These are phyloP conservation scores for Teinopalpus imperialis DNA, from an alignment of 2,888 invertebrate genomes.

Conservation along the genomic window DNA sequence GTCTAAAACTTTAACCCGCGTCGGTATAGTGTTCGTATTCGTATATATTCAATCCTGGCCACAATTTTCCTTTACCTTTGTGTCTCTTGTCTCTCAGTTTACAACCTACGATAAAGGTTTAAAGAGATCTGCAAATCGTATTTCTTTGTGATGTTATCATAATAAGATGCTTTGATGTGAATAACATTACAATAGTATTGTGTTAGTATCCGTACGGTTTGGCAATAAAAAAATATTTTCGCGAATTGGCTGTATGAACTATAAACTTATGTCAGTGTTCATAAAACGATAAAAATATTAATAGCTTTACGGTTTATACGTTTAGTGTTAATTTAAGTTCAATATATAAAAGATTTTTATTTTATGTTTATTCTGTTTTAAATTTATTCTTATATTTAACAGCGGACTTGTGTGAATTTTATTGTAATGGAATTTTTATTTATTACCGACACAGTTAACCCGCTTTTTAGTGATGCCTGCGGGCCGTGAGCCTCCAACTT, in stretches of 20 bases:
- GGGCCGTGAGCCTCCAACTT: too few species aligned
- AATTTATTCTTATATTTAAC: too few species aligned
- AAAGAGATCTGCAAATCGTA: constrained; percentile 13
- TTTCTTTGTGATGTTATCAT: constrained; percentile 17
- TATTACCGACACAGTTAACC: too few species aligned
- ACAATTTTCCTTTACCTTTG: constrained; percentile 22
- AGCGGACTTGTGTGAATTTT: too few species aligned
- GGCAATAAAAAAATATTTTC: background rate
- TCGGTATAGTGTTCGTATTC: constrained; percentile 4
- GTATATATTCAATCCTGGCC: background rate
- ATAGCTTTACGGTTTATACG: background rate
- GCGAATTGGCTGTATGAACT: background rate
- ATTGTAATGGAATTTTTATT: too few species aligned
- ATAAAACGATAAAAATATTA: background rate
- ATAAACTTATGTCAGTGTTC: background rate
- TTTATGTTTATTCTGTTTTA: too few species aligned
- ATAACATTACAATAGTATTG: too few species aligned
- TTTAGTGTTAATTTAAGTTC: background rate
- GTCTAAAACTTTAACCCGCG: background rate
- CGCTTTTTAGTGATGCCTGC: too few species aligned
- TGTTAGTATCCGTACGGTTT: background rate
- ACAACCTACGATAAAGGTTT: constrained; percentile 2
- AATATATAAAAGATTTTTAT: constrained; percentile 11
- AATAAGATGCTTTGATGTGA: background rate
- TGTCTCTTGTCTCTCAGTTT: constrained; percentile 11